Conservation (phyloP, 2,888 invertebrate species). For the Muschampia plurimacula region DNA sequence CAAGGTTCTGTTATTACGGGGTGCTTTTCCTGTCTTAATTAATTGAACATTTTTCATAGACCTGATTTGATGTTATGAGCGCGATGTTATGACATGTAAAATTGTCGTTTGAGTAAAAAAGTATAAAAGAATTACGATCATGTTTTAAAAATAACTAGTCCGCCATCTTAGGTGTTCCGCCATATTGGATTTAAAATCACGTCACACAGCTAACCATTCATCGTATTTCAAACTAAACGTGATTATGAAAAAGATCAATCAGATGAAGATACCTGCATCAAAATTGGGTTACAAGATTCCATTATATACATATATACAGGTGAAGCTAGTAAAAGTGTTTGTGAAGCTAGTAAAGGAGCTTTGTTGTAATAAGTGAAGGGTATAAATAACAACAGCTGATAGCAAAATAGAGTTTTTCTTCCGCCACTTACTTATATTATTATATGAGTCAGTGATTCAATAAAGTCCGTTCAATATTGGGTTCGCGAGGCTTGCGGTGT, state of each 20-base stretch:
- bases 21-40: not conserved
- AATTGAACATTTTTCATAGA: conserved; percentile 14
- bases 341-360: too few relatives aligned
- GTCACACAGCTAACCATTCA: too few relatives aligned
- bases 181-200: too few relatives aligned
- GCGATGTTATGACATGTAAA: not conserved
- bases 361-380: not conserved
- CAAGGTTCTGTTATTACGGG: conserved; percentile 10
- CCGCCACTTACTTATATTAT: conserved; percentile 25
- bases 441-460: conserved; percentile 35
- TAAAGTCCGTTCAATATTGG: conserved; percentile 32
- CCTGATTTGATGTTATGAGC: conserved; percentile 3
- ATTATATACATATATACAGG: too few relatives aligned
- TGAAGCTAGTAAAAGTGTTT: too few relatives aligned
- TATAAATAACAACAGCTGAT: not conserved
- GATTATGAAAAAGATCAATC: too few relatives aligned
- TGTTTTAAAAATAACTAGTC: too few relatives aligned
- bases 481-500: conserved; percentile 26
- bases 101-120: not conserved
- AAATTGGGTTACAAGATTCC: too few relatives aligned
- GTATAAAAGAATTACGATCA: too few relatives aligned
- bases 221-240: too few relatives aligned
- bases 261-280: too few relatives aligned
- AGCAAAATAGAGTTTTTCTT: conserved; percentile 26
- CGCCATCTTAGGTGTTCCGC: too few relatives aligned